Percentiles rank a stretch among this genome's conserved stretches.
These are phyloP conservation scores for Danionella cerebrum DNA, from an alignment of 2,113 vertebrate genomes.

Conservation along the genomic window DNA sequence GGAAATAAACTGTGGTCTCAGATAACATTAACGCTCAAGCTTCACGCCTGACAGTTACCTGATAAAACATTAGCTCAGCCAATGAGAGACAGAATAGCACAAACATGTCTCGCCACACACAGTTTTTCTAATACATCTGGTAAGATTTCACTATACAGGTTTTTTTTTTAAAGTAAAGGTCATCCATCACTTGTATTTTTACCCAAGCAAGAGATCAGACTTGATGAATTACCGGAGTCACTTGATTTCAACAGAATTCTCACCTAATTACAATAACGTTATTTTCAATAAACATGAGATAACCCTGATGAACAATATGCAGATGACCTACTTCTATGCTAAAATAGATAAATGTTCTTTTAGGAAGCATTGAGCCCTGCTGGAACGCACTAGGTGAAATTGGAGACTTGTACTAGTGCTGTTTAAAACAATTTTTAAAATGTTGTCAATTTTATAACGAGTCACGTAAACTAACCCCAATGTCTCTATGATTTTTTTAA, in stretches of 20 bases:
- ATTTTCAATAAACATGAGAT: not conserved
- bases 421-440: no score
- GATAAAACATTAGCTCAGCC: constrained; percentile 26
- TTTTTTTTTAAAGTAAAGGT: not conserved
- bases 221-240: not conserved
- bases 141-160: constrained; percentile 20
- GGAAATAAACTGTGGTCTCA: constrained; percentile 28
- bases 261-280: not conserved
- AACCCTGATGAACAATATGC: no score
- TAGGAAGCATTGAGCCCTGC: no score
- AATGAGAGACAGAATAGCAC: constrained; percentile 32
- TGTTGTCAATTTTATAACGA: no score
- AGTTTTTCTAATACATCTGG: constrained; percentile 25
- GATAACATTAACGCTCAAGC: constrained; percentile 40
- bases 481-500: no score
- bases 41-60: constrained; percentile 24
- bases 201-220: not conserved
- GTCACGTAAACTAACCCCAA: no score
- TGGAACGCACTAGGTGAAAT: no score
- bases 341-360: no score
- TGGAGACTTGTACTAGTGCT: no score
- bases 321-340: no score
- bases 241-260: not conserved
- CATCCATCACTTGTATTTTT: not conserved
- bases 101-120: constrained; percentile 26